A percentile compares a stretch with the other conserved stretches of the same genome.
Conservation (phyloP, 2,888 invertebrate species). For the Cheilosia vernalis region DNA sequence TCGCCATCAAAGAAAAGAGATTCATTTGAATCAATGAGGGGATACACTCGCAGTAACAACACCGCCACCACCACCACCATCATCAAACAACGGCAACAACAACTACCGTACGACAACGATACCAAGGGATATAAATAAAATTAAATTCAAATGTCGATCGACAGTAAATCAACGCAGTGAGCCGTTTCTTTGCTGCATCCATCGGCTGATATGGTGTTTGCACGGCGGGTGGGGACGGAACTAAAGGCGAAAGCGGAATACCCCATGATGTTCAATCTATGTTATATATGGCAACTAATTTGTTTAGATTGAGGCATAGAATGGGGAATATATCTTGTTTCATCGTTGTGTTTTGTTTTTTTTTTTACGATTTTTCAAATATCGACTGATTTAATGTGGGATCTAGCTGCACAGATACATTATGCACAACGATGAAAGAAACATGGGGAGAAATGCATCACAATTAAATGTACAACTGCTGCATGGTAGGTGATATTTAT, state of each 20-base stretch:
- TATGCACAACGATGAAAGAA: conserved; percentile 3
- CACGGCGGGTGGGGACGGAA: not conserved
- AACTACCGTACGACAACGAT: conserved; percentile 35
- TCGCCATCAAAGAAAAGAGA: conserved; percentile 45
- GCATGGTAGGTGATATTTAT: conserved; percentile 36
- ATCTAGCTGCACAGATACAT: conserved; percentile 3
- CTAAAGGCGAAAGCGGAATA: not conserved
- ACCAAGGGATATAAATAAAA: conserved; percentile 67
- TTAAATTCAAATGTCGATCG: conserved; percentile 71
- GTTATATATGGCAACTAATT: conserved; percentile 73
- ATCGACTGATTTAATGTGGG: conserved; percentile 47
- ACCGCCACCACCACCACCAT: conserved; percentile 33
- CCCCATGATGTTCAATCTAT: conserved; percentile 62
- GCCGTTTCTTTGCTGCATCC: conserved; percentile 8
- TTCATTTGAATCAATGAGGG: conserved; percentile 63
- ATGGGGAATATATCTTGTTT: conserved; percentile 37
- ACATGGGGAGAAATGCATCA: conserved; percentile 20
- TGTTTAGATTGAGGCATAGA: conserved; percentile 71
- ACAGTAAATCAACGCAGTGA: conserved; percentile 61
- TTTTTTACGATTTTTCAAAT: conserved; percentile 39
- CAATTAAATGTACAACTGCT: conserved; percentile 61
- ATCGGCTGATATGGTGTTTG: not conserved
- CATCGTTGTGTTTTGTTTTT: conserved; percentile 1
- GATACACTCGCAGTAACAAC: conserved; percentile 41
- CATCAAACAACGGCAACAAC: conserved; percentile 38